A percentile compares a stretch with the other conserved stretches of the same genome.
These are phyloP conservation scores for Dermolepida albohirtum DNA, from an alignment of 2,888 invertebrate species.

Conservation along the genomic window DNA sequence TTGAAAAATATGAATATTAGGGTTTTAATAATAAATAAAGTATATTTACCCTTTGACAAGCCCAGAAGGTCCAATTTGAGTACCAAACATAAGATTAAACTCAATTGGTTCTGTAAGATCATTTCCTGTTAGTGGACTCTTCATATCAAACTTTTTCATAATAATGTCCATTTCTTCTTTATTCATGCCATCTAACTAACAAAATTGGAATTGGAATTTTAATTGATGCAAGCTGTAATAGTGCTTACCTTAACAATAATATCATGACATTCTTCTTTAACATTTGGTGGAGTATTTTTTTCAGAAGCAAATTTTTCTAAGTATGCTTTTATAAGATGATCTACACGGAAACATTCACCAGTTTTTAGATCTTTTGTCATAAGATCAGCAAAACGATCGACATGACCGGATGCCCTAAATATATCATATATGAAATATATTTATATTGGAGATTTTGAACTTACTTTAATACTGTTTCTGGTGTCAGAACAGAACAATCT, in stretches of 20 bases:
- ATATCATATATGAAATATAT: constrained; percentile 16
- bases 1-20: no score
- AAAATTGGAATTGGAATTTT: not conserved
- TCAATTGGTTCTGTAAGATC: constrained; percentile 95
- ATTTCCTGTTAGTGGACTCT: constrained; percentile 95
- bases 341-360: constrained; percentile 97
- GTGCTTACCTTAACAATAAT: constrained; percentile 75
- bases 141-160: constrained; percentile 90
- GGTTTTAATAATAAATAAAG: not conserved
- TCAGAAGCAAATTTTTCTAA: constrained; percentile 87
- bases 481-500: constrained; percentile 97
- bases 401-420: constrained; percentile 94
- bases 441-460: constrained; percentile 44
- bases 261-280: constrained; percentile 80
- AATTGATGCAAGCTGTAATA: not conserved
- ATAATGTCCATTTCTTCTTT: constrained; percentile 89
- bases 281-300: constrained; percentile 81
- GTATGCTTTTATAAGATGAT: constrained; percentile 96
- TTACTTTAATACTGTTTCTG: constrained; percentile 93
- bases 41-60: constrained; percentile 82
- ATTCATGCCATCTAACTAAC: constrained; percentile 87
- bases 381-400: constrained; percentile 97
- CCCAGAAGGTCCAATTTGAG: constrained; percentile 97
- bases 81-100: constrained; percentile 99
- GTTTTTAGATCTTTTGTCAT: constrained; percentile 98